A percentile compares a stretch with the other conserved stretches of the same genome.
Conservation (phyloP, 2,888 invertebrate species). For the Cryptophagus acutangulus region DNA sequence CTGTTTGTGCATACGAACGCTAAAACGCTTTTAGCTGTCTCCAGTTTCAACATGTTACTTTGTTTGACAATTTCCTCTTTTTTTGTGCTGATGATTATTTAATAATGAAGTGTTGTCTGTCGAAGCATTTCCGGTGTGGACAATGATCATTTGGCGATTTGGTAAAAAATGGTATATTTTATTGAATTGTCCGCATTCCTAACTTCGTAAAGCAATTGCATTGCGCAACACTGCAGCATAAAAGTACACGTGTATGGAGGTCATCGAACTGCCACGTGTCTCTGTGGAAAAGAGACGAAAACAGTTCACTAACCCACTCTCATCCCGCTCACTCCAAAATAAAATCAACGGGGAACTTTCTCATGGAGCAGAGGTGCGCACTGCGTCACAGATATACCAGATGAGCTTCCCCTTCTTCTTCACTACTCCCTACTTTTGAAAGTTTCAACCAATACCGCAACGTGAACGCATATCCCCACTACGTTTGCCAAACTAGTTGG, state of each 20-base stretch:
- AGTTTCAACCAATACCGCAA: slow-evolving; percentile 32
- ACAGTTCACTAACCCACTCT: slow-evolving; percentile 20
- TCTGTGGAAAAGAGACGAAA: slow-evolving; percentile 29
- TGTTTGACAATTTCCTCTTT: too few relatives aligned
- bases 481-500: slow-evolving; percentile 25
- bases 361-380: slow-evolving; percentile 34
- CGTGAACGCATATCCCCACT: slow-evolving; percentile 25
- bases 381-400: slow-evolving; percentile 41
- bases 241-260: slow-evolving; percentile 37
- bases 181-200: slow-evolving; percentile 28
- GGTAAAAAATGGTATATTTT: too few relatives aligned
- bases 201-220: slow-evolving; percentile 26
- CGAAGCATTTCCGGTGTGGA: too few relatives aligned
- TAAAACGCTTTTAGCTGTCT: too few relatives aligned
- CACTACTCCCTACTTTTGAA: slow-evolving; percentile 29
- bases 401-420: too few relatives aligned
- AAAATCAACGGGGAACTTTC: slow-evolving; percentile 21
- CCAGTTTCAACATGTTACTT: too few relatives aligned
- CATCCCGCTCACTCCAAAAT: slow-evolving; percentile 21
- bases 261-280: slow-evolving; percentile 42
- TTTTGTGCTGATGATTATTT: too few relatives aligned
- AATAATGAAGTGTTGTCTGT: too few relatives aligned
- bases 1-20: too few relatives aligned
- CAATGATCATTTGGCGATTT: too few relatives aligned
- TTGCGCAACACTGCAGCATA: slow-evolving; percentile 36